phyloP scores from a whole-genome alignment of 1,140 invertebrate genomes.

The Anagrus nilaparvatae region DNA sequence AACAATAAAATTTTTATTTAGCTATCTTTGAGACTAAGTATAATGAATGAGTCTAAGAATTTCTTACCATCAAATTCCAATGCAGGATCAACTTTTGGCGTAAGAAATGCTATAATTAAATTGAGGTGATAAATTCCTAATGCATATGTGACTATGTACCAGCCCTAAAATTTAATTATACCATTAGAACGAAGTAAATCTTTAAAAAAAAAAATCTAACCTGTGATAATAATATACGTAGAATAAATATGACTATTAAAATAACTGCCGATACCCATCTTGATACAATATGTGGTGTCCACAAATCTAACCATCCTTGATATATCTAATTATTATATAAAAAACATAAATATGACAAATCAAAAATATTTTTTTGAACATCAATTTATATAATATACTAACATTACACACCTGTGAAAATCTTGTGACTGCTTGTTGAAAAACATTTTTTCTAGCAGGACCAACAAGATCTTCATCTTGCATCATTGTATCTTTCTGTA shows the following conservation, averaged over 20 bases:
- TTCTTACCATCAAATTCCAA: conserved; percentile 79
- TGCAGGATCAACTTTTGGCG: conserved; percentile 97
- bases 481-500: conserved; percentile 36
- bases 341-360: conserved; percentile 4
- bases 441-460: conserved; percentile 30
- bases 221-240: conserved; percentile 35
- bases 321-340: conserved; percentile 28
- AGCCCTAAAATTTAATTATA: conserved; percentile 61
- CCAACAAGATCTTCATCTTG: conserved; percentile 41
- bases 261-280: conserved; percentile 32
- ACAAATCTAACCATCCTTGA: conserved; percentile 38
- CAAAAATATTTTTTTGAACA: conserved; percentile 1
- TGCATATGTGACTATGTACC: conserved; percentile 99
- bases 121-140: conserved; percentile 98
- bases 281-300: conserved; percentile 36
- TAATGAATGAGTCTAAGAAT: neutral
- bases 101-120: conserved; percentile 98
- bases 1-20: conserved; percentile 8
- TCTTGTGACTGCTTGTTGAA: conserved; percentile 32
- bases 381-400: conserved; percentile 7
- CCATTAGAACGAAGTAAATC: neutral
- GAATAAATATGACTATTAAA: conserved; percentile 32
- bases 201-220: conserved; percentile 13
- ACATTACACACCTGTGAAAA: conserved; percentile 35
- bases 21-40: conserved; percentile 8